These are phyloP conservation scores for Ceratotherium simum DNA, from an alignment of 2,113 vertebrate genomes.

Conservation along the genomic window DNA sequence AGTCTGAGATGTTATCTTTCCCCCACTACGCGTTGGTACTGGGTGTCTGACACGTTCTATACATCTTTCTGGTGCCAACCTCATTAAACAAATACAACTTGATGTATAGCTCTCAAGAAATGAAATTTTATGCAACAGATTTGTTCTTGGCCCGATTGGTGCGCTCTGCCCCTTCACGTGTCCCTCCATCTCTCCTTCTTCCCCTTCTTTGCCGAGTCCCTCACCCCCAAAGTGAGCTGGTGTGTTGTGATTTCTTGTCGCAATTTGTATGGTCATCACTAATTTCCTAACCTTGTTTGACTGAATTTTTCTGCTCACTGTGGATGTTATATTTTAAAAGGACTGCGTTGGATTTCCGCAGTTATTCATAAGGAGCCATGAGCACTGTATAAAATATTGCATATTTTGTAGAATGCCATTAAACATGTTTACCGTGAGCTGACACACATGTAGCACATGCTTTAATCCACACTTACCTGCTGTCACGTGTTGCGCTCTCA, in stretches of 20 bases:
- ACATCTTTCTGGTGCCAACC: constrained; percentile 94
- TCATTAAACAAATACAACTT: constrained; percentile 95
- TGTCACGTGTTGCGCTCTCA: not conserved
- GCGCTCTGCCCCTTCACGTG: not conserved
- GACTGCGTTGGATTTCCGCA: not conserved
- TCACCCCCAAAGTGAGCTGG: not conserved
- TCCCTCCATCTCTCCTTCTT: not conserved
- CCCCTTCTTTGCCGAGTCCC: no score
- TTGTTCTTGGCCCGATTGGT: not conserved
- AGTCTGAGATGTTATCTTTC: constrained; percentile 94
- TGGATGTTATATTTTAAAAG: constrained; percentile 8
- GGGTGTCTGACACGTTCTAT: constrained; percentile 96
- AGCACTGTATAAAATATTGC: not conserved
- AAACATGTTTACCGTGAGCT: constrained; percentile 50
- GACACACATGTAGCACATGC: rapidly evolving
- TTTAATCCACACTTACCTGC: not conserved
- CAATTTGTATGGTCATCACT: not conserved
- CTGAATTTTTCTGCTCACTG: not conserved
- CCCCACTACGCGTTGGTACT: constrained; percentile 92
- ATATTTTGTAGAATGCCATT: not conserved
- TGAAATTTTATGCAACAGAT: constrained; percentile 86
- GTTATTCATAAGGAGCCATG: not conserved
- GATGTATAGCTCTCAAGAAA: constrained; percentile 94
- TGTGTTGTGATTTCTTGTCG: not conserved
- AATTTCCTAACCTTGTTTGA: not conserved